A percentile compares a stretch with the other conserved stretches of the same genome.
These are phyloP conservation scores for Mobula hypostoma DNA, from an alignment of 2,113 vertebrate genomes.

Conservation along the genomic window DNA sequence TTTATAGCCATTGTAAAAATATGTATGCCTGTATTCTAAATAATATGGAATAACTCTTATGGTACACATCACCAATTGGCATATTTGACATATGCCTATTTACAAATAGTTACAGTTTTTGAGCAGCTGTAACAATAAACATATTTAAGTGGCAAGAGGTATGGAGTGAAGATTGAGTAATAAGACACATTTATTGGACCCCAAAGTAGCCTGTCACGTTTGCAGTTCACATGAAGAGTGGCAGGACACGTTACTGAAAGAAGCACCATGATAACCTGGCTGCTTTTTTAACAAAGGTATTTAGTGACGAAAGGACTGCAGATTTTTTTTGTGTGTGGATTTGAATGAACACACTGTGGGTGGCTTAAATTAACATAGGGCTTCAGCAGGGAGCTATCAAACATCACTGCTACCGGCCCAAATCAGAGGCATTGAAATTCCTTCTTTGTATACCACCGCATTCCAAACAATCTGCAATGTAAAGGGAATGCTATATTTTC, in stretches of 20 bases:
- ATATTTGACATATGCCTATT: slow-evolving; percentile 2
- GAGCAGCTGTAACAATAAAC: background rate
- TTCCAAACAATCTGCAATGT: slow-evolving; percentile 33
- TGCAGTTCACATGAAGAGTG: slow-evolving; percentile 33
- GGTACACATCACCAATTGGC: background rate
- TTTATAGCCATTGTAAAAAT: background rate
- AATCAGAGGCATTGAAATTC: slow-evolving; percentile 37
- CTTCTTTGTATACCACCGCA: slow-evolving; percentile 32
- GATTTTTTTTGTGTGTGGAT: slow-evolving; percentile 36
- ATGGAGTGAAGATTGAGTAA: background rate
- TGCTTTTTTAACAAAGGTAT: slow-evolving; percentile 41
- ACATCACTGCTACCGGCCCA: slow-evolving; percentile 24
- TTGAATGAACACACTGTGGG: background rate
- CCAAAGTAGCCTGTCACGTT: background rate
- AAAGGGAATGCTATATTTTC: slow-evolving; percentile 32
- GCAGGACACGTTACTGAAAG: slow-evolving; percentile 41
- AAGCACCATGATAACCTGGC: slow-evolving; percentile 34
- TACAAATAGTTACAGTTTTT: slow-evolving; percentile 14
- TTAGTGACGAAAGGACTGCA: background rate
- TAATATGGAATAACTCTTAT: background rate
- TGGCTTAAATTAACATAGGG: slow-evolving; percentile 38
- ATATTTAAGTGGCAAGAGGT: background rate
- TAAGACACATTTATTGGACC: background rate
- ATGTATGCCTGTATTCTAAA: background rate
- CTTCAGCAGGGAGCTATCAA: slow-evolving; percentile 1